phyloP scores from a whole-genome alignment of 2,888 invertebrate species.

The Timema cristinae region DNA sequence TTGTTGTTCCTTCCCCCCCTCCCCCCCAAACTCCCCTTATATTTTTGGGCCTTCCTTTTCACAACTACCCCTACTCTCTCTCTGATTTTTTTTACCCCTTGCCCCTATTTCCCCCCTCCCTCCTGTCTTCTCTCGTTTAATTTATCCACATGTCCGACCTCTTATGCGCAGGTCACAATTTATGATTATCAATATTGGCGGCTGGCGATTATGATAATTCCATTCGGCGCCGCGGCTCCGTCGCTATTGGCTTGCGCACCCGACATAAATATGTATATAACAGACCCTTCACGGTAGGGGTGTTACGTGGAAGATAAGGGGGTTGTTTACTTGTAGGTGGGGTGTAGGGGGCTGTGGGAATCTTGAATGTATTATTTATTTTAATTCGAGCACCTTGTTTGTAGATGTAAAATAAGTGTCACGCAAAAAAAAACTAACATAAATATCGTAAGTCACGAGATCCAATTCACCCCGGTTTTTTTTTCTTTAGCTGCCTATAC shows the following conservation, averaged over 20 bases:
- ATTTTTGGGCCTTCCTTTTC: neutral
- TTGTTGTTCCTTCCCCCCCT: constrained; percentile 26
- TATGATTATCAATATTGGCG: constrained; percentile 32
- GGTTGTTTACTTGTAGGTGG: neutral
- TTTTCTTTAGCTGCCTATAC: no score
- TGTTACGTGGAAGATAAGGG: constrained; percentile 12
- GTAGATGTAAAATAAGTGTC: no score
- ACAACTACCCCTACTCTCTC: constrained; percentile 8
- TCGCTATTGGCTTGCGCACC: constrained; percentile 27
- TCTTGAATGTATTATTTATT: no score
- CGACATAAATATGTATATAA: constrained; percentile 31
- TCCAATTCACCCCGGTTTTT: no score
- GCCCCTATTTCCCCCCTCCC: constrained; percentile 20
- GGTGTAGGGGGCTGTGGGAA: neutral
- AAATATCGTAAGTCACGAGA: no score
- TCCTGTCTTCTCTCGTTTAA: constrained; percentile 26
- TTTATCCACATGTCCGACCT: constrained; percentile 30
- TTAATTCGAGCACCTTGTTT: no score
- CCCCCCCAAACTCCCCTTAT: neutral
- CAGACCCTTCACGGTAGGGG: constrained; percentile 17
- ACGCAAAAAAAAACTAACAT: no score
- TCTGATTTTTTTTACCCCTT: constrained; percentile 19
- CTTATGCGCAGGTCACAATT: constrained; percentile 29
- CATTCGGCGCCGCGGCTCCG: constrained; percentile 24
- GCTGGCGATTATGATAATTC: constrained; percentile 30